These are phyloP conservation scores for Chrysocyon brachyurus DNA, from an alignment of 2,797 vertebrate genomes.

Conservation along the genomic window DNA sequence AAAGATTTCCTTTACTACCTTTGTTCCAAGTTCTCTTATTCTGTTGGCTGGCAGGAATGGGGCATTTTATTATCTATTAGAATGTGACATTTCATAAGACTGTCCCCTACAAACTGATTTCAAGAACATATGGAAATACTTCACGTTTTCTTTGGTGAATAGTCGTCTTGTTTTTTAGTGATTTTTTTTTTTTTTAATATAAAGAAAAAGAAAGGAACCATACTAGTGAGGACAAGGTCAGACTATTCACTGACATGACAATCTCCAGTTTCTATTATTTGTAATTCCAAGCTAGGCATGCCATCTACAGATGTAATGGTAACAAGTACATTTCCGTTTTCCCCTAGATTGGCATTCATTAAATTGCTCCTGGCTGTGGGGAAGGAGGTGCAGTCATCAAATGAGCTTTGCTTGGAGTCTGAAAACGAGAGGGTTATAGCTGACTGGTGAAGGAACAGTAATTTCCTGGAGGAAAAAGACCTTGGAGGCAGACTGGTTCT, in stretches of 20 bases:
- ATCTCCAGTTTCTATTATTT: not conserved
- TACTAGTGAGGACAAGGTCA: not conserved
- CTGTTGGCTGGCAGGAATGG: not conserved
- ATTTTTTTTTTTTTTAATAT: not conserved
- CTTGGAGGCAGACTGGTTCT: no score
- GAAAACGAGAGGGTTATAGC: not conserved
- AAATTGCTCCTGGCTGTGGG: not conserved
- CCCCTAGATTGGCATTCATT: not conserved
- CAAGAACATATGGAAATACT: not conserved
- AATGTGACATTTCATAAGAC: not conserved
- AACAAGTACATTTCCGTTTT: not conserved
- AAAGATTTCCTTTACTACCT: constrained; percentile 46
- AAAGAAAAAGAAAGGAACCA: not conserved
- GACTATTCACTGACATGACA: not conserved
- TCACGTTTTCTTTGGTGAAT: constrained; percentile 6
- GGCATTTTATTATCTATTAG: not conserved
- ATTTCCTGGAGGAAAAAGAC: not conserved
- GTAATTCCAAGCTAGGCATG: not conserved
- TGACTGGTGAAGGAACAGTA: not conserved
- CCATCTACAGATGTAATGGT: not conserved
- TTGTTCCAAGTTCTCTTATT: constrained; percentile 51
- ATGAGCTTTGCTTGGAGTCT: constrained; percentile 10
- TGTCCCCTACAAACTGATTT: not conserved
- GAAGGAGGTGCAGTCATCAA: not conserved
- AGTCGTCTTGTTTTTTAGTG: not conserved